Evolutionary conservation across 2,888 invertebrate species (phyloP).

Genomic region (Drosophila tanythrix): DNA sequence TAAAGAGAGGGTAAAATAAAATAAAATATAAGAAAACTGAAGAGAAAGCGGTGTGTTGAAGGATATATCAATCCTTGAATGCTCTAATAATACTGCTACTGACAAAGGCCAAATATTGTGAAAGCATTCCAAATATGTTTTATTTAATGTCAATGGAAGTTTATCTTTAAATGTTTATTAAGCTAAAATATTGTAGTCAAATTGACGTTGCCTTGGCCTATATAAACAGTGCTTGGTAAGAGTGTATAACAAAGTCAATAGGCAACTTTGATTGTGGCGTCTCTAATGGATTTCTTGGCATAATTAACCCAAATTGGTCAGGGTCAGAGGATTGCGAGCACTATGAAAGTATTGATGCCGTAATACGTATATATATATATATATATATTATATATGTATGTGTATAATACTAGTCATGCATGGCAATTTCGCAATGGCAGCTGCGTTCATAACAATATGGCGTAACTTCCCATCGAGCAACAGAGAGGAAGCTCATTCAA

Average conservation of each 20-base stretch:
- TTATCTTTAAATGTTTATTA: neutral
- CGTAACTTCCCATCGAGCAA: slow-evolving; percentile 1
- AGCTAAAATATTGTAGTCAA: neutral
- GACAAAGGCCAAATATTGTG: neutral
- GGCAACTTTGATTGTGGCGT: slow-evolving; percentile 28
- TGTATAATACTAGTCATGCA: slow-evolving; percentile 72
- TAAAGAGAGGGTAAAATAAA: slow-evolving; percentile 46
- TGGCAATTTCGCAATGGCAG: slow-evolving; percentile 69
- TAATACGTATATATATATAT: neutral
- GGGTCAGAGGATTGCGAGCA: slow-evolving; percentile 32
- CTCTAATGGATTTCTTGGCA: slow-evolving; percentile 71
- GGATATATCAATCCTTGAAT: slow-evolving; percentile 21
- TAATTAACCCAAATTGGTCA: slow-evolving; percentile 66
- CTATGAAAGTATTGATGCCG: slow-evolving; percentile 63
- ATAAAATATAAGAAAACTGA: slow-evolving; percentile 17
- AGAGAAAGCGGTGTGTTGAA: neutral
- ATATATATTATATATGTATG: slow-evolving; percentile 9
- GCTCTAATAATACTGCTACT: slow-evolving; percentile 36
- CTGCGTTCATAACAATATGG: slow-evolving; percentile 68
- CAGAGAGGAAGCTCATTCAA: slow-evolving; percentile 55
- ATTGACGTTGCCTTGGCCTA: neutral
- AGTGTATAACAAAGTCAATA: slow-evolving; percentile 55
- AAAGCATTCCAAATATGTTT: neutral
- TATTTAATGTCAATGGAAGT: neutral
- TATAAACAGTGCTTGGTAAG: neutral